phyloP scores from a whole-genome alignment of 2,797 vertebrate genomes.

The Acanthis flammea region DNA sequence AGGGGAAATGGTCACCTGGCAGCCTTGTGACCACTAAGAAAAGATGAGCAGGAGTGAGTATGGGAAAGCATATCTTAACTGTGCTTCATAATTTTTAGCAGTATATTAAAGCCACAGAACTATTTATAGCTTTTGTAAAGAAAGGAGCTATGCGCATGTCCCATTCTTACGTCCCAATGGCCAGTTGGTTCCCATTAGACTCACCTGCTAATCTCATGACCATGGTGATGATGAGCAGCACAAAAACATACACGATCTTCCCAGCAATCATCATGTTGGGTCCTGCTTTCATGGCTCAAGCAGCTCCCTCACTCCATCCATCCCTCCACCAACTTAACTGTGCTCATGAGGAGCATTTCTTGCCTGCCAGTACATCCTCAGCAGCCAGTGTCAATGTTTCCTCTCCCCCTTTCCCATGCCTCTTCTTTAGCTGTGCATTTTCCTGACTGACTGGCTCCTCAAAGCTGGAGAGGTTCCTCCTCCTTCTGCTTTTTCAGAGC shows the following conservation, averaged over 20 bases:
- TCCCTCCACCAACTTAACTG: not conserved
- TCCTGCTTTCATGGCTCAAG: slow-evolving; percentile 38
- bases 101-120: not conserved
- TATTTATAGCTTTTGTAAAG: not conserved
- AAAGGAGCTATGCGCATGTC: not conserved
- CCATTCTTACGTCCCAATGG: not conserved
- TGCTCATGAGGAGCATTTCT: not conserved
- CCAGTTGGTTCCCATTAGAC: not conserved
- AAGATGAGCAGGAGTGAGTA: not conserved
- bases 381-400: not conserved
- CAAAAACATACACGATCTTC: not conserved
- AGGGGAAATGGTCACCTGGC: not conserved
- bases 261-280: slow-evolving; percentile 37
- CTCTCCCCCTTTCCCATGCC: not conserved
- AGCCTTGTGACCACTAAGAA: not conserved
- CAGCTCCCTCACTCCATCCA: not conserved
- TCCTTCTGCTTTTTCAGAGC: slow-evolving; percentile 69
- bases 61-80: not conserved
- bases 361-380: not conserved
- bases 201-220: slow-evolving; percentile 53
- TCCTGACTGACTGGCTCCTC: slow-evolving; percentile 32
- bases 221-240: not conserved
- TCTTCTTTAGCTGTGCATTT: not conserved
- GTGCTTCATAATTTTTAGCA: not conserved
- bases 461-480: slow-evolving; percentile 55